Evolutionary conservation across 2,797 vertebrate genomes (phyloP).

Genomic region (Agapornis canus): DNA sequence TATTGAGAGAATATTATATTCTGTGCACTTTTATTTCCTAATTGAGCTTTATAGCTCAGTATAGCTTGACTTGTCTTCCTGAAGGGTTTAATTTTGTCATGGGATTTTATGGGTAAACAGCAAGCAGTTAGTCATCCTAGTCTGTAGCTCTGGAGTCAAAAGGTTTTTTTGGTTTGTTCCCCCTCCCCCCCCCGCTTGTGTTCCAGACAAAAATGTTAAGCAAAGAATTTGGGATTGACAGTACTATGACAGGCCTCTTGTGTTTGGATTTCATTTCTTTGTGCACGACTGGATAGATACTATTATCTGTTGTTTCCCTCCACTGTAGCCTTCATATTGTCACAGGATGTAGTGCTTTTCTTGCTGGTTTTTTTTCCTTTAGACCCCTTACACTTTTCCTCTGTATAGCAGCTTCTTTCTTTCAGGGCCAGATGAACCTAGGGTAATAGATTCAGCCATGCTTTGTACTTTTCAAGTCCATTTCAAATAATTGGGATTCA

Average conservation of each 20-base stretch:
- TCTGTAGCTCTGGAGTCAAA: neutral
- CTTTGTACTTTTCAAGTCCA: neutral
- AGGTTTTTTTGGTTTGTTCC: no score
- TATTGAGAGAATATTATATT: neutral
- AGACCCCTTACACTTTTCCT: neutral
- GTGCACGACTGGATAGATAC: neutral
- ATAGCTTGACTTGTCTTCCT: neutral
- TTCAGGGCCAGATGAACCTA: neutral
- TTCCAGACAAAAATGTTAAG: neutral
- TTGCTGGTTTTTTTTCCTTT: neutral
- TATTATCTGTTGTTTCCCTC: neutral
- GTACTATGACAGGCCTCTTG: neutral
- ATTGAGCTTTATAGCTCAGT: neutral
- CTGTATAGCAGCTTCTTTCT: neutral
- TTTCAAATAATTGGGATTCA: neutral
- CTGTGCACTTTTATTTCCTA: neutral
- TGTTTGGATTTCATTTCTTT: neutral
- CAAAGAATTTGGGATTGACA: neutral
- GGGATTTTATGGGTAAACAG: neutral
- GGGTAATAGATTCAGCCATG: neutral
- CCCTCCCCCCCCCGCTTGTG: no score
- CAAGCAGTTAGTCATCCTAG: neutral
- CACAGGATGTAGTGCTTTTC: neutral
- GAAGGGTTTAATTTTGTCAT: neutral
- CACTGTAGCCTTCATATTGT: accelerated